Evolutionary conservation across 2,113 vertebrate species (phyloP), one percentile per base, ranked within the genome.

Genomic region (Cygnus buccinator): DNA sequence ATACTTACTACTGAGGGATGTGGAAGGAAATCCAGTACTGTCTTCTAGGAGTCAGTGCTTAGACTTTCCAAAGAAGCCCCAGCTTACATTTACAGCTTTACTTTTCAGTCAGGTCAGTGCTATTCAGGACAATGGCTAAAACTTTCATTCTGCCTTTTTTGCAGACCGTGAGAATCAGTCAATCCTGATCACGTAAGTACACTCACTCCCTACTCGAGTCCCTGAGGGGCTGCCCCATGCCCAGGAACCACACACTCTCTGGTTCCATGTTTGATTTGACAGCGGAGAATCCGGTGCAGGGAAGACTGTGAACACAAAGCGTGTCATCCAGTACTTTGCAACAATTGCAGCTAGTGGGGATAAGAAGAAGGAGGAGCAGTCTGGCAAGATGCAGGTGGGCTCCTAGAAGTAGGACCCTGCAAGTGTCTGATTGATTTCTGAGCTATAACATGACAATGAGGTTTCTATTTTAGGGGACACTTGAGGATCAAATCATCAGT

Each of bases 221-320:
- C 71, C 28, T 44, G 44, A 2, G 3, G 52, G 16, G 57, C 59
- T 82, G 68, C 77, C 35, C 33, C 3, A 41, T 22, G 50, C 20
- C 62, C 22, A 18, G 52, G 25, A 59, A 68, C 35, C 59, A 41
- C 9, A 18, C 62, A 28, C 63, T 80, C 55, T 94, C 59, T 93
- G 81, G 48, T 39, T 84, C 93, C 89, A 93, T 98, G 96, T 96
- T 98, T 98, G 97, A 12, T 58, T 58, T 89, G 39, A 46, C 94
- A 99, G 99, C 0, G 99, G 50, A 52, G 50, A 52, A 99, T 99
- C 99, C 4, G 99, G 98, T 93, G 98, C 98, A n/a, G 99, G 99
- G 93, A 99, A 99, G 98, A 98, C 98, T 92, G 98, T 98, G 79
- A 98, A 98, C 93, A 98, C 98, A 3, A 98, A 98, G 71, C 98